phyloP scores from a whole-genome alignment of 2,113 vertebrate species.

The Saimiri boliviensis region DNA sequence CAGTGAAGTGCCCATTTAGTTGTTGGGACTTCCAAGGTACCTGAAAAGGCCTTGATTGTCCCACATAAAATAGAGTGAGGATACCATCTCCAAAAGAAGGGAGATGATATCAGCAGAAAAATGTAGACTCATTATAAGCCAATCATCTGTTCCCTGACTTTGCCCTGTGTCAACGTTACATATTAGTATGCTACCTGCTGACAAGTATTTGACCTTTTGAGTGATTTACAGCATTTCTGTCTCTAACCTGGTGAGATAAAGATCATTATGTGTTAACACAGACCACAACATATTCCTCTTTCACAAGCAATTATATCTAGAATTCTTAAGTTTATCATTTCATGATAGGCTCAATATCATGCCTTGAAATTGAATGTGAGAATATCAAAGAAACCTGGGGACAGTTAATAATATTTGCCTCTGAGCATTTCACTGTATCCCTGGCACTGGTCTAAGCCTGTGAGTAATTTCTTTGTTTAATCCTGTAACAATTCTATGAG shows the following conservation, averaged over 20 bases:
- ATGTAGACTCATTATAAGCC: background rate
- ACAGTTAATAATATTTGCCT: conserved; percentile 43
- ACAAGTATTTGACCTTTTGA: background rate
- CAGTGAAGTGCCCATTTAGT: background rate
- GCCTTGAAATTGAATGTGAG: conserved; percentile 72
- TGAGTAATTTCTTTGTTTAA: background rate
- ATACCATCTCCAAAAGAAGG: conserved; percentile 27
- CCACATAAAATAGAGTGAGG: background rate
- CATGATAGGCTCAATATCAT: conserved; percentile 70
- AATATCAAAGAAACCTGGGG: conserved; percentile 74
- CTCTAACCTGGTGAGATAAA: conserved; percentile 53
- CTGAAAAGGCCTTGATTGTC: background rate
- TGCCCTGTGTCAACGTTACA: background rate
- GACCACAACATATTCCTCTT: conserved; percentile 72
- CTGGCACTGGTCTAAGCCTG: background rate
- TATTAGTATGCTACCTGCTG: conserved; percentile 20
- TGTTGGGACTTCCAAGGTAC: background rate
- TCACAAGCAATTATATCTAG: conserved; percentile 72
- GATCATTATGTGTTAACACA: conserved; percentile 67
- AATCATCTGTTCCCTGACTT: background rate
- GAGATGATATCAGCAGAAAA: background rate
- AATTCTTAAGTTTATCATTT: conserved; percentile 75
- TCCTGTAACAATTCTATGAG: background rate
- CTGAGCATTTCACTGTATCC: background rate
- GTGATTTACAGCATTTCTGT: conserved; percentile 39